Percentiles rank a stretch among this genome's conserved stretches.
Evolutionary conservation across 2,113 vertebrate genomes (phyloP).

Genomic region (Misgurnus mizolepis): DNA sequence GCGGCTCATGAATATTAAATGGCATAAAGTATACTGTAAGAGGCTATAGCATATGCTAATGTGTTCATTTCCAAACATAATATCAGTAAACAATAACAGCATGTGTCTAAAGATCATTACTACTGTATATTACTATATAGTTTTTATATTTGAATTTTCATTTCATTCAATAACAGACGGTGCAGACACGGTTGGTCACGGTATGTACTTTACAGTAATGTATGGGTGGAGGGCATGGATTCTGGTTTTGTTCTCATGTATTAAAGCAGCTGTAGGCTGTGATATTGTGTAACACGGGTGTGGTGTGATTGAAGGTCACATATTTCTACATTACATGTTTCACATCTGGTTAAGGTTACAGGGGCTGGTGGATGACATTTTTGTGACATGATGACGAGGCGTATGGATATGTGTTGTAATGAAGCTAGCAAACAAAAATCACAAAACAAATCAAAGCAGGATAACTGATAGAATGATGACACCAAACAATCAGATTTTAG

Average conservation of each 20-base stretch:
- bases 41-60: too few relatives aligned
- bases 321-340: not conserved
- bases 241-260: not conserved
- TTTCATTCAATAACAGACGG: not conserved
- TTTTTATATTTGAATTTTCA: too few relatives aligned
- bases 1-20: too few relatives aligned
- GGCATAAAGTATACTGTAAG: too few relatives aligned
- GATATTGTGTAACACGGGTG: constrained; percentile 10
- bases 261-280: not conserved
- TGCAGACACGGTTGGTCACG: not conserved
- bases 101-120: not conserved
- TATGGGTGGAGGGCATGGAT: not conserved
- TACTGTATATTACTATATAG: not conserved
- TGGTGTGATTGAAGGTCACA: not conserved
- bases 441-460: too few relatives aligned
- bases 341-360: constrained; percentile 16
- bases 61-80: too few relatives aligned
- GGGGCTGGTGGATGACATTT: not conserved
- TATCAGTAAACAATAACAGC: too few relatives aligned
- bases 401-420: not conserved
- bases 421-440: too few relatives aligned
- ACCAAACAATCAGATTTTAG: too few relatives aligned
- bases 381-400: not conserved
- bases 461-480: too few relatives aligned
- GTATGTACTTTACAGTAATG: not conserved